Conservation (phyloP, 53 echinoderm and acorn worm species). For the Stichopus horrens region DNA sequence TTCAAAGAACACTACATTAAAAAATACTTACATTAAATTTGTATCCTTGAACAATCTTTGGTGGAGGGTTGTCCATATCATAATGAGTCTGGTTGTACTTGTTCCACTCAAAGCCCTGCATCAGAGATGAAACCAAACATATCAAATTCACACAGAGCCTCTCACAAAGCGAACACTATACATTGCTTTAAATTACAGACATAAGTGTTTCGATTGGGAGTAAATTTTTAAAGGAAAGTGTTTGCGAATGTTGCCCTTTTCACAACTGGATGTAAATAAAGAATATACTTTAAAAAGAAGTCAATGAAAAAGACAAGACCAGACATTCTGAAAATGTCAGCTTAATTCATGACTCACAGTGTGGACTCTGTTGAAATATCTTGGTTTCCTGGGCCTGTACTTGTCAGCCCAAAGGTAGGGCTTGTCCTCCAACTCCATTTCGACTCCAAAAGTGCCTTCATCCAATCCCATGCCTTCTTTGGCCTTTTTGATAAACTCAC, state of each 20-base stretch:
- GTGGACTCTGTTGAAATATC: slow-evolving; percentile 95
- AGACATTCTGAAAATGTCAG: too few relatives aligned
- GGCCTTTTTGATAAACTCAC: slow-evolving; percentile 93
- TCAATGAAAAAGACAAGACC: too few relatives aligned
- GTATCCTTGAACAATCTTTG: slow-evolving; percentile 95
- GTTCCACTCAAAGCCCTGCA: slow-evolving; percentile 98
- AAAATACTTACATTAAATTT: slow-evolving; percentile 93
- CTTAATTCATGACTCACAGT: slow-evolving; percentile 59
- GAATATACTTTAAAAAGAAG: too few relatives aligned
- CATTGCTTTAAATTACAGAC: not conserved
- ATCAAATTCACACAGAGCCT: not conserved
- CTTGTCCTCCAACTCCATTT: slow-evolving; percentile 72
- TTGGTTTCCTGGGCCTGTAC: slow-evolving; percentile 94
- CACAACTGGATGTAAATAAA: too few relatives aligned
- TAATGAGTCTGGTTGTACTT: slow-evolving; percentile 99
- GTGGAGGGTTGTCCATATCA: slow-evolving; percentile 99
- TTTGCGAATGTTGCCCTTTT: too few relatives aligned
- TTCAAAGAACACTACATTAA: too few relatives aligned
- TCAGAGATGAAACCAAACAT: slow-evolving; percentile 9
- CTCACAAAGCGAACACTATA: not conserved
- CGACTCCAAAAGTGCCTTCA: slow-evolving; percentile 93
- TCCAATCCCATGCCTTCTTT: slow-evolving; percentile 86
- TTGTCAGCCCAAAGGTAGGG: slow-evolving; percentile 96
- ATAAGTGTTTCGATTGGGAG: too few relatives aligned
- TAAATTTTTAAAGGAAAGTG: too few relatives aligned